A percentile compares a stretch with the other conserved stretches of the same genome.
Conservation (phyloP, 2,797 vertebrate genomes). For the Notolepis coatsorum region DNA sequence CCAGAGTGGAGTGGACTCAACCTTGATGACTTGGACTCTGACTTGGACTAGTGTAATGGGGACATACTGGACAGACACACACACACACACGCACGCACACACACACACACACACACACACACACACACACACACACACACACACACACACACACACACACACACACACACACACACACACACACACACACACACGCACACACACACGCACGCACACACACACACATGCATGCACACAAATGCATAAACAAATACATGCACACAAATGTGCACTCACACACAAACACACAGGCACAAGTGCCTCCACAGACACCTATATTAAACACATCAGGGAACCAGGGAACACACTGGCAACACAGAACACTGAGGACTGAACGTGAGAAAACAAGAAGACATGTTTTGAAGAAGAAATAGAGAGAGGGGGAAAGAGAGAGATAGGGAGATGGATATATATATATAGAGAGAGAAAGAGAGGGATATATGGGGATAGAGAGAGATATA, state of each 20-base stretch:
- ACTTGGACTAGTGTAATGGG: too few species aligned
- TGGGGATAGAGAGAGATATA: too few species aligned
- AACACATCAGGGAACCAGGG: slow-evolving; percentile 26
- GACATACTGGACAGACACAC: slow-evolving; percentile 27
- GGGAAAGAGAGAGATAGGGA: too few species aligned
- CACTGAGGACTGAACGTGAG: too few species aligned
- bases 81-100: neutral
- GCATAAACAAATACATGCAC: neutral
- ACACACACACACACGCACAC: slow-evolving; percentile 17
- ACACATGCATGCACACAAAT: slow-evolving; percentile 11
- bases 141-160: neutral
- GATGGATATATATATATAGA: too few species aligned
- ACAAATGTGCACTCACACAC: neutral
- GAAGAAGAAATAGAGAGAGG: too few species aligned
- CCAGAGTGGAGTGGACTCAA: too few species aligned
- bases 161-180: neutral
- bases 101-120: neutral
- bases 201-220: slow-evolving; percentile 33
- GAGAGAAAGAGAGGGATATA: too few species aligned
- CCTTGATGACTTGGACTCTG: too few species aligned
- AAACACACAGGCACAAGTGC: slow-evolving; percentile 29
- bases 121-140: neutral
- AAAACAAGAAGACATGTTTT: too few species aligned
- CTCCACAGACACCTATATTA: slow-evolving; percentile 39
- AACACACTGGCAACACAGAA: slow-evolving; percentile 19